Percentiles rank a stretch among this genome's conserved stretches.
These are phyloP conservation scores for Ophthalmolycus amberensis DNA, from an alignment of 2,113 vertebrate species.

Conservation along the genomic window DNA sequence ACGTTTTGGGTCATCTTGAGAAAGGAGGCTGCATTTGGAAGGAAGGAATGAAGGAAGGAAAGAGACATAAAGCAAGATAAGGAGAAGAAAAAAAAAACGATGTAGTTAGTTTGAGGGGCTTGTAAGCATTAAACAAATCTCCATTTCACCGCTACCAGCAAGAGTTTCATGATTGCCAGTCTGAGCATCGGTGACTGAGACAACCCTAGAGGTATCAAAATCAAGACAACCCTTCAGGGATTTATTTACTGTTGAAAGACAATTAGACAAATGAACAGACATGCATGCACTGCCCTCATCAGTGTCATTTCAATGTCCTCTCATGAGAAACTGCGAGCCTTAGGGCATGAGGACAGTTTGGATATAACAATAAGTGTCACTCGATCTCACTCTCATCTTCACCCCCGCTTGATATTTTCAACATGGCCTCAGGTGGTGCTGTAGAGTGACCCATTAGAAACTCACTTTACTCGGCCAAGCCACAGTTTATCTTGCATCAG, in stretches of 20 bases:
- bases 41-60: neutral
- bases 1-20: slow-evolving; percentile 90
- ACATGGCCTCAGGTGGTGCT: slow-evolving; percentile 67
- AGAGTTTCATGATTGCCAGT: neutral
- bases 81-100: neutral
- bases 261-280: slow-evolving; percentile 47
- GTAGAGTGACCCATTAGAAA: slow-evolving; percentile 75
- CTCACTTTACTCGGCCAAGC: slow-evolving; percentile 67
- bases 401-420: slow-evolving; percentile 55
- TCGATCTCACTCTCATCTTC: slow-evolving; percentile 50
- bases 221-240: slow-evolving; percentile 25
- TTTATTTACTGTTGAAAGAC: slow-evolving; percentile 30
- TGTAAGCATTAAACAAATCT: slow-evolving; percentile 17
- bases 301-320: slow-evolving; percentile 42
- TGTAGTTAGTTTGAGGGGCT: neutral
- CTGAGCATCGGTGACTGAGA: slow-evolving; percentile 29
- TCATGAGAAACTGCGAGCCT: slow-evolving; percentile 54
- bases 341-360: slow-evolving; percentile 53
- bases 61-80: neutral
- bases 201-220: slow-evolving; percentile 12
- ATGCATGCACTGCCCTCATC: slow-evolving; percentile 40
- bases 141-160: neutral
- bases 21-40: slow-evolving; percentile 53
- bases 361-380: slow-evolving; percentile 69
- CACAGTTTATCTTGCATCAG: slow-evolving; percentile 63